Percentiles rank a stretch among this genome's conserved stretches.
phyloP scores from a whole-genome alignment of 37 sponge, comb jelly and placozoan species.

The Cliona cf. orientalis region DNA sequence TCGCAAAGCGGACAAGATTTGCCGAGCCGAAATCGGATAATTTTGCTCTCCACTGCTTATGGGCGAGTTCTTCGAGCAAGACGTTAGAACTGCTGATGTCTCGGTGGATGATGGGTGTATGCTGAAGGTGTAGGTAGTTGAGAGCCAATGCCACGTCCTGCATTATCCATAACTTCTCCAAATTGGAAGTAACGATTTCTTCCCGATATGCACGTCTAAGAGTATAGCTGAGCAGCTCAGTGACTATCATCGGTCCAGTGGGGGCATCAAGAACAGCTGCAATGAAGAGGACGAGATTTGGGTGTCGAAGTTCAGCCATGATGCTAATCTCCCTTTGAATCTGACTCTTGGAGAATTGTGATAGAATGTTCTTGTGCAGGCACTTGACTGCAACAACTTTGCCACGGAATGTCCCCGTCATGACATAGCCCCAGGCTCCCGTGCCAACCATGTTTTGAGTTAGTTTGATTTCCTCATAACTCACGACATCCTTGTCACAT shows the following conservation, averaged over 20 bases:
- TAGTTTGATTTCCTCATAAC: not conserved
- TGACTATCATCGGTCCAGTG: conserved; percentile 51
- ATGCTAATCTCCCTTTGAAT: conserved; percentile 63
- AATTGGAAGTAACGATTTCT: not conserved
- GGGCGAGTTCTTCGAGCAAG: conserved; percentile 30
- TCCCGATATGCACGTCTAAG: conserved; percentile 41
- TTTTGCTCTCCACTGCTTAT: conserved; percentile 63
- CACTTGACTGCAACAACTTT: conserved; percentile 68
- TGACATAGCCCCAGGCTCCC: conserved; percentile 17
- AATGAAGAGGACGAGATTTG: conserved; percentile 75
- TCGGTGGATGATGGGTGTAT: conserved; percentile 80
- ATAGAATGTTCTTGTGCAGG: conserved; percentile 32
- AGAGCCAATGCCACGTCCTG: conserved; percentile 64
- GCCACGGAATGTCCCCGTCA: conserved; percentile 37
- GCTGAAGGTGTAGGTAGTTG: conserved; percentile 67
- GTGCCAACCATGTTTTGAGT: not conserved
- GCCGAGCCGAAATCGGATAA: conserved; percentile 76
- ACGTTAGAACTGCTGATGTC: conserved; percentile 76
- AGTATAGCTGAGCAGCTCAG: conserved; percentile 68
- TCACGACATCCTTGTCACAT: not conserved
- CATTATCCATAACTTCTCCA: conserved; percentile 23
- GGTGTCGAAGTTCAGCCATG: conserved; percentile 57
- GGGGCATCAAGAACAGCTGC: conserved; percentile 47
- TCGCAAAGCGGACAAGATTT: conserved; percentile 7
- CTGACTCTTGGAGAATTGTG: conserved; percentile 13